Percentiles rank a stretch among this genome's conserved stretches.
These are phyloP conservation scores for Onychostruthus taczanowskii DNA, from an alignment of 2,113 vertebrate genomes.

Conservation along the genomic window DNA sequence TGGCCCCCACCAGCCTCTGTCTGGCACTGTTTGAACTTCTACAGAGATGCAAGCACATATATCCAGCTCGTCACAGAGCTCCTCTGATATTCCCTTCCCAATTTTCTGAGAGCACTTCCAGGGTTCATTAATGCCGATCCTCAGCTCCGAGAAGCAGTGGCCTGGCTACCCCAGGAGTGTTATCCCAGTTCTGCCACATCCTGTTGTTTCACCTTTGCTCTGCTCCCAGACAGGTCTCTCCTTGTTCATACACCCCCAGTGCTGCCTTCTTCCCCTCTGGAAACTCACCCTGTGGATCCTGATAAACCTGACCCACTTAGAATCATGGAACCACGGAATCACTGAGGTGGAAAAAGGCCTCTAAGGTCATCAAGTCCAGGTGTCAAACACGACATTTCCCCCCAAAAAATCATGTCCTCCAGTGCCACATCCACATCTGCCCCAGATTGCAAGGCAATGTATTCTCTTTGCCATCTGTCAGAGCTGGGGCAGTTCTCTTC, in stretches of 20 bases:
- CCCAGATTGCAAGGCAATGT: too few species aligned
- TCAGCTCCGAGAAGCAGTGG: not conserved
- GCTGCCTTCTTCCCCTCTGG: not conserved
- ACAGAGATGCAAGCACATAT: not conserved
- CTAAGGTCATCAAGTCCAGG: too few species aligned
- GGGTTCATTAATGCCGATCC: not conserved
- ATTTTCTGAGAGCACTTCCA: not conserved
- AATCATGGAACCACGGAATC: not conserved
- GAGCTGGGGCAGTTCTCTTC: too few species aligned
- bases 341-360: not conserved
- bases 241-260: not conserved
- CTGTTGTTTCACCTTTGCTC: not conserved
- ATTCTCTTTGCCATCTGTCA: too few species aligned
- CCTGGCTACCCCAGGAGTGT: not conserved
- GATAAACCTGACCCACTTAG: too few species aligned
- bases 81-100: not conserved
- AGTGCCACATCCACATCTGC: not conserved
- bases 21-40: not conserved
- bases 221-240: not conserved
- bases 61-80: not conserved
- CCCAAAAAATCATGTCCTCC: not conserved
- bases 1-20: not conserved
- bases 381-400: not conserved
- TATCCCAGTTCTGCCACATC: not conserved
- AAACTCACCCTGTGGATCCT: not conserved